phyloP scores from a whole-genome alignment of 2,113 vertebrate genomes.

The crab-eating macaque (Macaca fascicularis) region T2T-MFA8v1.1 NC_088389.1:62023501-62024000 shows the following conservation, averaged over 20 bases:
- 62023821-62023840: slow-evolving; percentile 11
- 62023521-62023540: slow-evolving; percentile 82
- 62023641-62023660: slow-evolving; percentile 45
- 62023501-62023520: slow-evolving; percentile 80
- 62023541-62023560: slow-evolving; percentile 68
- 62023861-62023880: slow-evolving; percentile 18
- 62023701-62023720: slow-evolving; percentile 29
- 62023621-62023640: slow-evolving; percentile 61
- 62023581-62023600: slow-evolving; percentile 57
- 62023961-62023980: neutral
- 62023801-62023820: slow-evolving; percentile 4
- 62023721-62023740: slow-evolving; percentile 63
- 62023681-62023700: slow-evolving; percentile 52
- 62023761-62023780: slow-evolving; percentile 1
- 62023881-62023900: slow-evolving; percentile 31
- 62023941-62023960: neutral
- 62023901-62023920: neutral
- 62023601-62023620: slow-evolving; percentile 56
- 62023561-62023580: slow-evolving; percentile 77
- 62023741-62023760: slow-evolving; percentile 8
- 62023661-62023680: slow-evolving; percentile 54
- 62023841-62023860: neutral
- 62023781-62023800: neutral
- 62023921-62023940: slow-evolving; percentile 23
- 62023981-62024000: neutral